Evolutionary conservation across 2,888 invertebrate genomes (phyloP).

Genomic region (Oscheius sp.): DNA sequence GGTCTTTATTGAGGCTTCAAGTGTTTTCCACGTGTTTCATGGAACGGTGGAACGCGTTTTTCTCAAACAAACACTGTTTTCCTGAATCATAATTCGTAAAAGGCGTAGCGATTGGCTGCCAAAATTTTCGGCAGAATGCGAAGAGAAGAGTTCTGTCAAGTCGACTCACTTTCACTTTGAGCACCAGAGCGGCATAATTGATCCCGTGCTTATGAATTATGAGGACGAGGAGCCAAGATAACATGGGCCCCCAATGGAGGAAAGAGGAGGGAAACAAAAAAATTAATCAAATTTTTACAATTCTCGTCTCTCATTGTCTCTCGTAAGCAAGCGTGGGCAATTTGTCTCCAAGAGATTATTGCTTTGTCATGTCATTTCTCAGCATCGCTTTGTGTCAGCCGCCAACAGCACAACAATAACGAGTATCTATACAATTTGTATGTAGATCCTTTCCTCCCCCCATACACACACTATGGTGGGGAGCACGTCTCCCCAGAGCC

Average conservation of each 20-base stretch:
- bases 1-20: constrained; percentile 16
- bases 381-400: not conserved
- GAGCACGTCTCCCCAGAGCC: too few relatives aligned
- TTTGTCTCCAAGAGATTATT: not conserved
- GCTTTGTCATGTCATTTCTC: not conserved
- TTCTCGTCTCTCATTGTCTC: too few relatives aligned
- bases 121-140: not conserved
- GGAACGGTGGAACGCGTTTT: constrained; percentile 1
- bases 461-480: too few relatives aligned
- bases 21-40: constrained; percentile 24
- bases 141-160: not conserved
- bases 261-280: too few relatives aligned
- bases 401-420: not conserved
- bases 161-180: constrained; percentile 22
- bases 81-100: too few relatives aligned
- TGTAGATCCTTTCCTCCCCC: too few relatives aligned
- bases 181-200: constrained; percentile 30
- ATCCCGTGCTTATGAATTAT: constrained; percentile 27
- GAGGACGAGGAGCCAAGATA: constrained; percentile 7
- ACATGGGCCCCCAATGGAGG: not conserved
- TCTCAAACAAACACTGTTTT: not conserved
- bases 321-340: too few relatives aligned
- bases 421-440: too few relatives aligned
- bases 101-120: not conserved
- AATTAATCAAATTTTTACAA: too few relatives aligned